Evolutionary conservation across 2,113 vertebrate genomes (phyloP), one percentile per base, ranked within the genome.

Genomic region (Symphodus melops): DNA sequence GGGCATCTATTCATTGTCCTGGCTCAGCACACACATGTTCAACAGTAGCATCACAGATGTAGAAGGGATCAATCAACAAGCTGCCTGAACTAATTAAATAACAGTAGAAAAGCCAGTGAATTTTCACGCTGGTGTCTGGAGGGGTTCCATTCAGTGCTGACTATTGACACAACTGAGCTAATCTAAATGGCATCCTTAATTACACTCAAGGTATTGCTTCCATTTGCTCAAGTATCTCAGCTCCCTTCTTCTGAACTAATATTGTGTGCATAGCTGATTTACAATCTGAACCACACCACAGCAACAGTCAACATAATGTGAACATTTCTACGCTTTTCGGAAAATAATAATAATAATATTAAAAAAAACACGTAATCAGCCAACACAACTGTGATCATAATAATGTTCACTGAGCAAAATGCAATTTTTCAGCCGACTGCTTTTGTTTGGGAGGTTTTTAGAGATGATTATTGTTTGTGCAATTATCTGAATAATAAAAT

Each of bases 401-500:
- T 87, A 83, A 86, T 61, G 6, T 71, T 86, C 82, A 60, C 63
- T 77, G 77, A 84, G 73, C 64, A 84, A 91, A 86, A 84, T 71
- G 81, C 68, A 90, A 90, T 91, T 89, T 91, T 82, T 91, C 89
- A 90, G 81, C 70, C 36, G 68, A 81, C 67, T 90, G 89, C 80
- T 21, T 90, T 90, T 84, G 82, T 90, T 91, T 89, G 63, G 83
- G 60, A 85, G 46, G 37, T 77, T 89, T 87, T 81, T 48, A 66
- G 65, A 81, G 68, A 85, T 78, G 52, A 89, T 87, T 80, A 79
- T 84, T 89, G 83, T 92, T 87, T 86, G 86, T 75, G 82, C 71
- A 87, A 85, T 89, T 87, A 86, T 83, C 49, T 77, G 63, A 80
- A 82, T 83, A 65, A 88, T 79, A 69, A 79, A 86, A 82, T 46